A percentile compares a stretch with the other conserved stretches of the same genome.
Evolutionary conservation across 2,888 invertebrate species (phyloP).

Genomic region (Trichogramma evanescens): DNA sequence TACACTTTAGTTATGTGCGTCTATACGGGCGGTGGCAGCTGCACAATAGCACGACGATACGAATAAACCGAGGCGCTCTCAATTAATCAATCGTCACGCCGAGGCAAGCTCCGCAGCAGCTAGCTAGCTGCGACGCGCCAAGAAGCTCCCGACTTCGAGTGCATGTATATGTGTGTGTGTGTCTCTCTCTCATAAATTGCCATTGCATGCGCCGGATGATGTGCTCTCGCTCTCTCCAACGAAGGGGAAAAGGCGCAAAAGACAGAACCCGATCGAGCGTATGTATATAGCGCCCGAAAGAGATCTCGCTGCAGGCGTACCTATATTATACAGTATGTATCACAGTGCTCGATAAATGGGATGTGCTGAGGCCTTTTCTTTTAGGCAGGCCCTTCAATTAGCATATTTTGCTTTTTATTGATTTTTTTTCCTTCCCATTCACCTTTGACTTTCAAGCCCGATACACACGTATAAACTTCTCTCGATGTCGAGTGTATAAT

Average conservation of each 20-base stretch:
- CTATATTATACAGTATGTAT: too few relatives aligned
- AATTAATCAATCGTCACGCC: constrained; percentile 34
- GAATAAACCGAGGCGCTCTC: constrained; percentile 32
- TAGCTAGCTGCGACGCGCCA: not conserved
- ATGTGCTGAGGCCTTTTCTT: constrained; percentile 8
- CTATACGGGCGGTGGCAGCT: constrained; percentile 20
- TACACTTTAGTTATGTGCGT: constrained; percentile 13
- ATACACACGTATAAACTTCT: too few relatives aligned
- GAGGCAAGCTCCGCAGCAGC: constrained; percentile 1
- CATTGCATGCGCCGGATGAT: constrained; percentile 16
- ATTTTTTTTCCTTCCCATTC: constrained; percentile 7
- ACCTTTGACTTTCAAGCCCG: constrained; percentile 8
- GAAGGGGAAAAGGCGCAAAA: too few relatives aligned
- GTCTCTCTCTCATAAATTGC: constrained; percentile 20
- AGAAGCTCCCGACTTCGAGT: constrained; percentile 26
- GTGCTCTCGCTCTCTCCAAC: too few relatives aligned
- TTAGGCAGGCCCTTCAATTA: constrained; percentile 20
- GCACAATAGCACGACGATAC: constrained; percentile 29
- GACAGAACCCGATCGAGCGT: too few relatives aligned
- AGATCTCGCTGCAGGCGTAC: too few relatives aligned
- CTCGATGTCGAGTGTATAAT: too few relatives aligned
- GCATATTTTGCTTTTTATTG: constrained; percentile 20
- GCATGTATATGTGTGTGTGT: not conserved
- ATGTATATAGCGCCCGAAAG: too few relatives aligned
- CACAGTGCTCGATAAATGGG: constrained; percentile 6